Conservation (phyloP, 2,888 invertebrate species). For the Rhamnusium bicolor region DNA sequence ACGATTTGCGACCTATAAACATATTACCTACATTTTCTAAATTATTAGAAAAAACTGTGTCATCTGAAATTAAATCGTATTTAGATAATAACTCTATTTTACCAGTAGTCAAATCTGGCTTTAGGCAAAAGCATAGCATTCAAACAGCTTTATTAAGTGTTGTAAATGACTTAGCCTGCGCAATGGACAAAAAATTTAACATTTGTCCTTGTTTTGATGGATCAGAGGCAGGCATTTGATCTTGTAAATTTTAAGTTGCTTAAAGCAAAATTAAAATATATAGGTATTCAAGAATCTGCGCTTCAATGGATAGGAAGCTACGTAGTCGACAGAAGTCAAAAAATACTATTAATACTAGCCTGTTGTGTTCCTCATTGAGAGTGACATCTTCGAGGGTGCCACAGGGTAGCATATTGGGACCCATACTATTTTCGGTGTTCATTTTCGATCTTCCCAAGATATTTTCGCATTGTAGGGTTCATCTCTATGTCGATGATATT, state of each 20-base stretch:
- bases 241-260: background rate
- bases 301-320: background rate
- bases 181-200: background rate
- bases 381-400: background rate
- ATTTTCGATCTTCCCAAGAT: background rate
- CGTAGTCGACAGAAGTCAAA: background rate
- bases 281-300: background rate
- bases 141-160: background rate
- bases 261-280: background rate
- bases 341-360: background rate
- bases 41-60: too few relatives aligned
- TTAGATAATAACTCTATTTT: background rate
- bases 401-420: constrained; percentile 6
- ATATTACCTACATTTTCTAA: background rate
- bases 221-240: constrained; percentile 16
- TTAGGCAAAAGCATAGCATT: constrained; percentile 12
- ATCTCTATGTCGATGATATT: constrained; percentile 6
- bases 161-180: background rate
- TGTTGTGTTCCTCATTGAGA: background rate
- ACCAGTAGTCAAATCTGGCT: background rate
- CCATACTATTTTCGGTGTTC: background rate
- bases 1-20: background rate
- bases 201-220: background rate
- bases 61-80: background rate
- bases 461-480: background rate